Percentiles rank a stretch among this genome's conserved stretches.
Evolutionary conservation across 2,113 vertebrate species (phyloP).

Genomic region (Tragulus kanchil): DNA sequence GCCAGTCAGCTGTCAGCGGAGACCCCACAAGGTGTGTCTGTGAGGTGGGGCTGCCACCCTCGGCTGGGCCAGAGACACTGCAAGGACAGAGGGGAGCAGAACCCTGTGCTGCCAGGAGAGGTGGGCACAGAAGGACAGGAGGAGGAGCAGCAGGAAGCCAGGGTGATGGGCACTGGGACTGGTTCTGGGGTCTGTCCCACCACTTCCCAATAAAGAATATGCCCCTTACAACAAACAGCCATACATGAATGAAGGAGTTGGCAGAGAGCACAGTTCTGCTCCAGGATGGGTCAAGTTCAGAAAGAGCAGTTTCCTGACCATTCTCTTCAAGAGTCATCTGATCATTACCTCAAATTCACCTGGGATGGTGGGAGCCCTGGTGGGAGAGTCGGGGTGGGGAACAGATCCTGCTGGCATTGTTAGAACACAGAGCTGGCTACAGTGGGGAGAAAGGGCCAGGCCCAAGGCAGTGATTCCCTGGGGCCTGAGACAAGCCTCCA

Average conservation of each 20-base stretch:
- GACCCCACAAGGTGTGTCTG: neutral
- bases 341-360: too few species aligned
- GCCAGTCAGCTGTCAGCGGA: neutral
- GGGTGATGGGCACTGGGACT: too few species aligned
- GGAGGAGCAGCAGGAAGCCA: neutral
- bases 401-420: neutral
- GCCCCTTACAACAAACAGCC: neutral
- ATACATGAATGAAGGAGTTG: neutral
- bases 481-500: neutral
- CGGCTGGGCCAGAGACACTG: neutral
- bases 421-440: neutral
- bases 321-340: neutral
- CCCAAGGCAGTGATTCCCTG: neutral
- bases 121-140: neutral
- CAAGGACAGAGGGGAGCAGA: neutral
- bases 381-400: neutral
- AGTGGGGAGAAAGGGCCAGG: neutral
- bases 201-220: neutral
- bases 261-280: accelerated
- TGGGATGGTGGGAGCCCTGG: neutral
- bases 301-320: neutral
- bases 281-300: neutral
- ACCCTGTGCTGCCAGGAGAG: neutral
- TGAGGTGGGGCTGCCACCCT: neutral
- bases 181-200: neutral